Evolutionary conservation across 1,140 invertebrate species (phyloP).

Genomic region (Gonatopus flavifemur): DNA sequence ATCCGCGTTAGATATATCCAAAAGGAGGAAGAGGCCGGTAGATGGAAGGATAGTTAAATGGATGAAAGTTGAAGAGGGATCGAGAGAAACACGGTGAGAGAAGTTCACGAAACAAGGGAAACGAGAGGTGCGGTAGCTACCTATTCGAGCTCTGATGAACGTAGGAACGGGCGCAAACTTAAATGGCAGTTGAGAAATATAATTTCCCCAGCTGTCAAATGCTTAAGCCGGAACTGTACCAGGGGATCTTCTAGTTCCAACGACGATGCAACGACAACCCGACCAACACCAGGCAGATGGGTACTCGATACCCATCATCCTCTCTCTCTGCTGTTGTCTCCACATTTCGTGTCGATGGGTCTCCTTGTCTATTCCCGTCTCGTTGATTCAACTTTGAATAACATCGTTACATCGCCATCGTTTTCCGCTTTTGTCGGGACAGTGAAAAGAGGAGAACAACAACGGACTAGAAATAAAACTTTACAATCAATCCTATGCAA

Average conservation of each 20-base stretch:
- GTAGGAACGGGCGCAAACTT: conserved; percentile 41
- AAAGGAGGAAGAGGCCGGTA: conserved; percentile 26
- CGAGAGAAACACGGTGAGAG: neutral
- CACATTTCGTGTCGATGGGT: conserved; percentile 17
- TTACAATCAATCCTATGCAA: too few species aligned
- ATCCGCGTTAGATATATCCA: conserved; percentile 27
- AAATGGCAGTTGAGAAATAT: conserved; percentile 55
- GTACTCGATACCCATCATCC: neutral
- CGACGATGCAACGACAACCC: neutral
- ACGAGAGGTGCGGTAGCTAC: conserved; percentile 16
- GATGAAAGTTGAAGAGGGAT: conserved; percentile 2
- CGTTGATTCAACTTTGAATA: conserved; percentile 35
- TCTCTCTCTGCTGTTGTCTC: too few species aligned
- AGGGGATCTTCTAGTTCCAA: conserved; percentile 24
- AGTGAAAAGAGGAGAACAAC: too few species aligned
- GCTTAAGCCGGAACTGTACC: conserved; percentile 38
- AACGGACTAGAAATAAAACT: too few species aligned
- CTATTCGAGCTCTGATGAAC: conserved; percentile 40
- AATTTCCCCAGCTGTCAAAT: conserved; percentile 53
- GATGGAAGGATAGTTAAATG: conserved; percentile 22
- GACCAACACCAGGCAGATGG: neutral
- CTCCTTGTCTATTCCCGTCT: conserved; percentile 1
- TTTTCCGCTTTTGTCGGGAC: too few species aligned
- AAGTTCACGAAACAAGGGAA: conserved; percentile 18
- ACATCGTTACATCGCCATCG: conserved; percentile 30